These are phyloP conservation scores for Pyrocephalus nanus DNA, from an alignment of 2,797 vertebrate species.

Conservation along the genomic window DNA sequence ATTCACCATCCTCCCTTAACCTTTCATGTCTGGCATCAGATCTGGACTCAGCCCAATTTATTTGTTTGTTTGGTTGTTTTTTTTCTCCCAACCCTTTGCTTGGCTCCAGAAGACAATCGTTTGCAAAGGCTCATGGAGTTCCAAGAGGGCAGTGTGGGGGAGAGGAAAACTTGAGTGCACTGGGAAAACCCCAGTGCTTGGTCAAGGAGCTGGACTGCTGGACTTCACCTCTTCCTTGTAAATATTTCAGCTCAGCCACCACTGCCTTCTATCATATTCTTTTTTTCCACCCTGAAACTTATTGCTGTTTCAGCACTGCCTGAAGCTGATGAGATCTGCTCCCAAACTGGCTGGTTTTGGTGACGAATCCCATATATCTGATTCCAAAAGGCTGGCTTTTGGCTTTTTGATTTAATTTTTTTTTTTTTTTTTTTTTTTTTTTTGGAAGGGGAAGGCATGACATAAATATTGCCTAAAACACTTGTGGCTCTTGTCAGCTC, in stretches of 20 bases:
- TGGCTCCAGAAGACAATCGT: not conserved
- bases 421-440: not conserved
- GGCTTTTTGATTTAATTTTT: not conserved
- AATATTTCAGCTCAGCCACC: not conserved
- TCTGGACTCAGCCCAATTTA: not conserved
- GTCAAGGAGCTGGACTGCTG: not conserved
- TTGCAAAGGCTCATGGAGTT: not conserved
- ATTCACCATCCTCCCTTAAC: not conserved
- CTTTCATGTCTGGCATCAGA: not conserved
- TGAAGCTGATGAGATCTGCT: not conserved
- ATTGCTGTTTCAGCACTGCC: not conserved
- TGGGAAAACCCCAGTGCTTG: not conserved
- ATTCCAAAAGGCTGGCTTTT: not conserved
- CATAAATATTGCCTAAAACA: not conserved
- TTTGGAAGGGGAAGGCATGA: not conserved
- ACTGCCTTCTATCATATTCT: not conserved
- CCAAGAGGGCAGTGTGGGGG: not conserved
- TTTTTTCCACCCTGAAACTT: not conserved
- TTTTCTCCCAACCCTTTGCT: not conserved
- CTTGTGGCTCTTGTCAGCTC: not conserved
- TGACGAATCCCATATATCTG: not conserved
- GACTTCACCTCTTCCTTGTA: not conserved
- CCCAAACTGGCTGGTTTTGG: accelerated
- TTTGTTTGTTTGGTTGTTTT: not conserved
- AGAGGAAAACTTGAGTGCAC: not conserved